These are phyloP conservation scores for Steinernema carpocapsae DNA, from an alignment of 2,888 invertebrate species.

Conservation along the genomic window DNA sequence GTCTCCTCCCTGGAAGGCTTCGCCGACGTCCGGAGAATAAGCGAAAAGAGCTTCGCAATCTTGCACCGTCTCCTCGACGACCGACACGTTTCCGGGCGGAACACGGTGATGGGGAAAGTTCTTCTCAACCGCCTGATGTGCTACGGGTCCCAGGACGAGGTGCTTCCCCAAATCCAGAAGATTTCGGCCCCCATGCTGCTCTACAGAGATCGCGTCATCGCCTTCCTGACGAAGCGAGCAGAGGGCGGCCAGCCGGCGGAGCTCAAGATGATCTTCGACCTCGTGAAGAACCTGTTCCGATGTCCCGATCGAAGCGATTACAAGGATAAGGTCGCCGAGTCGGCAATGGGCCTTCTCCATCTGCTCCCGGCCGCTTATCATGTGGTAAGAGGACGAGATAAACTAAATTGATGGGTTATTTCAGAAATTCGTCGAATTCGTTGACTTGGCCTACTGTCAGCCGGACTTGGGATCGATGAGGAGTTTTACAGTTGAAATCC, in stretches of 20 bases:
- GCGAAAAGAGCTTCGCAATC: background rate
- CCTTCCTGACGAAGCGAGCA: background rate
- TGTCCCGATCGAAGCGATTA: slow-evolving; percentile 27
- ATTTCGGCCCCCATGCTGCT: background rate
- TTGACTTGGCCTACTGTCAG: background rate
- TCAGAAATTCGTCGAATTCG: slow-evolving; percentile 24
- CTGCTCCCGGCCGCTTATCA: background rate
- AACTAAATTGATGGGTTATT: background rate
- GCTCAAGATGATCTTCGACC: background rate
- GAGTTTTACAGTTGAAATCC: background rate
- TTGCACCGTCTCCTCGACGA: slow-evolving; percentile 19
- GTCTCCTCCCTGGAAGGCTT: background rate
- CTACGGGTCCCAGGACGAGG: slow-evolving; percentile 14
- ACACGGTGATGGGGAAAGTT: background rate
- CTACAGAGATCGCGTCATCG: background rate
- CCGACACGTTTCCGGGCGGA: background rate
- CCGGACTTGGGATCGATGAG: background rate
- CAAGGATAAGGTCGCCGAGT: slow-evolving; percentile 2
- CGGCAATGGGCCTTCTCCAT: background rate
- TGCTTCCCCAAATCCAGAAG: background rate
- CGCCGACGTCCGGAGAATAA: background rate
- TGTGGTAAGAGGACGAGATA: background rate
- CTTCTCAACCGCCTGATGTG: slow-evolving; percentile 1
- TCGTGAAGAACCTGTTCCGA: background rate
- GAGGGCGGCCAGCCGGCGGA: background rate